phyloP scores from a whole-genome alignment of 2,888 invertebrate genomes.

The Phortica magna region DNA sequence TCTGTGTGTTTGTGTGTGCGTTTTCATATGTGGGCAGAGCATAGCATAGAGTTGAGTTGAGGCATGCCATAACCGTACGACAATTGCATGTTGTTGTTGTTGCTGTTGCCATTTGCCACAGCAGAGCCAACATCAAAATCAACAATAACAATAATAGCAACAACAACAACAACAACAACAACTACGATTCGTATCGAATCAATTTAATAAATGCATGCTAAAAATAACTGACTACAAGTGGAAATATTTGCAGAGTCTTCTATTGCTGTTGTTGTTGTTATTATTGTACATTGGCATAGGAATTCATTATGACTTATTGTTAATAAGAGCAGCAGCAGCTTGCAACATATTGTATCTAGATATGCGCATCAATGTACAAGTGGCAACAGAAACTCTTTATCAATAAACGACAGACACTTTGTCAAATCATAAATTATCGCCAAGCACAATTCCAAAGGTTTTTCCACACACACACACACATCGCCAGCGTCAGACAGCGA shows the following conservation, averaged over 20 bases:
- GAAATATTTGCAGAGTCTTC: constrained; percentile 8
- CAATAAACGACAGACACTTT: constrained; percentile 24
- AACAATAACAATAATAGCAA: too few species aligned
- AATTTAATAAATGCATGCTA: constrained; percentile 31
- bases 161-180: not conserved
- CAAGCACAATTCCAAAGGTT: constrained; percentile 2
- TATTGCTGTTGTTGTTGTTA: constrained; percentile 12
- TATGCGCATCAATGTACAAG: not conserved
- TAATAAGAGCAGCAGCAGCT: constrained; percentile 3
- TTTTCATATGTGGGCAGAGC: constrained; percentile 1
- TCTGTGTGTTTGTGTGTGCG: constrained; percentile 44
- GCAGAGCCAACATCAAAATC: not conserved
- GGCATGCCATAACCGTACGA: not conserved
- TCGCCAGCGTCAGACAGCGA: too few species aligned
- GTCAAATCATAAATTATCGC: constrained; percentile 22
- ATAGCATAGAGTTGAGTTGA: not conserved
- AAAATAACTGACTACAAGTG: constrained; percentile 13
- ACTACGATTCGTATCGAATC: constrained; percentile 21
- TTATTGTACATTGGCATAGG: not conserved
- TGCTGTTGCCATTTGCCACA: not conserved
- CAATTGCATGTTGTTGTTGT: constrained; percentile 11
- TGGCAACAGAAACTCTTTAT: constrained; percentile 19
- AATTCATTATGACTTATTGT: constrained; percentile 23
- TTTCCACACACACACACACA: not conserved
- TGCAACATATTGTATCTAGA: constrained; percentile 7